Evolutionary conservation across 30 jellyfish, hydroid and myxozoan genomes (phyloP).

Genomic region (Cassiopea xamachana): DNA sequence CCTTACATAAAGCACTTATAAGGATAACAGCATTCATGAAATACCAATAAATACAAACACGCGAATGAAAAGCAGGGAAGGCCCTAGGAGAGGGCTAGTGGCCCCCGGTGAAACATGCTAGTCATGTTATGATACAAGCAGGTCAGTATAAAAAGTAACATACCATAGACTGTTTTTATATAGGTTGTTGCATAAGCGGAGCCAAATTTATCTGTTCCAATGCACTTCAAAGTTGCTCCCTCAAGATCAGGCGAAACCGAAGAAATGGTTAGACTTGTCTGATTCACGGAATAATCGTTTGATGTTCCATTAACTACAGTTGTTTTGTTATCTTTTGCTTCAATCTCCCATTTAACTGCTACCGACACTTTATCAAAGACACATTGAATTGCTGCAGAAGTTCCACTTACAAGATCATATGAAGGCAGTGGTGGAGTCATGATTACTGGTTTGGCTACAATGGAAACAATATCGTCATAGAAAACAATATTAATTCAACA

Average conservation of each 20-base stretch:
- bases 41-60: too few species aligned
- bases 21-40: too few species aligned
- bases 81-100: too few species aligned
- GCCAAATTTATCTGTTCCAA: conserved; percentile 27
- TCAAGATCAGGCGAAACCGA: conserved; percentile 3
- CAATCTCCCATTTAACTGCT: conserved; percentile 16
- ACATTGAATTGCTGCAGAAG: conserved; percentile 42
- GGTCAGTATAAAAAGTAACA: background rate
- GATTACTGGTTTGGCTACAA: conserved; percentile 40
- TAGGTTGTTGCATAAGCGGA: conserved; percentile 11
- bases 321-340: conserved; percentile 18
- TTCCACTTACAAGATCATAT: conserved; percentile 43
- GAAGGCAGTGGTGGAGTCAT: conserved; percentile 36
- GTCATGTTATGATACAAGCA: background rate
- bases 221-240: conserved; percentile 39
- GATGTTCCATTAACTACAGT: background rate
- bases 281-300: conserved; percentile 11
- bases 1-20: too few species aligned
- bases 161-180: conserved; percentile 34
- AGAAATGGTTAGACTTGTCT: conserved; percentile 42
- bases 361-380: conserved; percentile 3
- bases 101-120: too few species aligned
- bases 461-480: background rate
- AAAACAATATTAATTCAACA: background rate
- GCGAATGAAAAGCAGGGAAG: too few species aligned